phyloP scores from a whole-genome alignment of 1,140 invertebrate genomes.

The Scylla paramamosain region DNA sequence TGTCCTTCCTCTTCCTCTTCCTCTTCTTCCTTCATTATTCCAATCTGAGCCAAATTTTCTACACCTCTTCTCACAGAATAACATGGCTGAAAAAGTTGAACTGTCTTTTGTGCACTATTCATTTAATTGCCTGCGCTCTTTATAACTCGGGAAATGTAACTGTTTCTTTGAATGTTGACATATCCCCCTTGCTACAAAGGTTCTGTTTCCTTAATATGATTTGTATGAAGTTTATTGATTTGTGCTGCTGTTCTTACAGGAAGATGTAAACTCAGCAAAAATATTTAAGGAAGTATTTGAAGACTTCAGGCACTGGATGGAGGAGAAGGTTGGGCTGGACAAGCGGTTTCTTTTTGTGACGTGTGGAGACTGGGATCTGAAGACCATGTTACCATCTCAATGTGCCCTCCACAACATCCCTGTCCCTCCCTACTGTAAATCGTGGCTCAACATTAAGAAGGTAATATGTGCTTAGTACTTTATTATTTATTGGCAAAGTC shows the following conservation, averaged over 20 bases:
- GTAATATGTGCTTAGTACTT: constrained; percentile 77
- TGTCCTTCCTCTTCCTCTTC: neutral
- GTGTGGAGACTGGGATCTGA: constrained; percentile 86
- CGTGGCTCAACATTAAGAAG: constrained; percentile 85
- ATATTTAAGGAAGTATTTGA: constrained; percentile 79
- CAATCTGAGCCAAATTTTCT: no score
- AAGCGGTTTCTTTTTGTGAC: constrained; percentile 83
- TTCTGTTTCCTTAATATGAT: no score
- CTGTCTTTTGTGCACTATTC: no score
- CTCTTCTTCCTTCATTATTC: no score
- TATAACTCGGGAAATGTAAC: no score
- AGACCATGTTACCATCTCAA: constrained; percentile 83
- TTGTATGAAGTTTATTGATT: no score
- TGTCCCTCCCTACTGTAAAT: constrained; percentile 81
- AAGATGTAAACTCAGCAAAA: constrained; percentile 81
- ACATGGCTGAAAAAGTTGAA: no score
- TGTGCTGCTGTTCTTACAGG: constrained; percentile 77
- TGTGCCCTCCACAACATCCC: constrained; percentile 81
- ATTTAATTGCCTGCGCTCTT: no score
- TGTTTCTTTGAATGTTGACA: no score
- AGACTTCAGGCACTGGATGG: constrained; percentile 81
- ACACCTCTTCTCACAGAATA: no score
- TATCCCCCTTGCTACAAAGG: no score
- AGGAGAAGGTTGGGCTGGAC: constrained; percentile 79
- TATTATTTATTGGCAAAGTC: no score